Evolutionary conservation across 1,140 invertebrate species (phyloP), one percentile per base, ranked within the genome.

Genomic region (Zophobas atratus): DNA sequence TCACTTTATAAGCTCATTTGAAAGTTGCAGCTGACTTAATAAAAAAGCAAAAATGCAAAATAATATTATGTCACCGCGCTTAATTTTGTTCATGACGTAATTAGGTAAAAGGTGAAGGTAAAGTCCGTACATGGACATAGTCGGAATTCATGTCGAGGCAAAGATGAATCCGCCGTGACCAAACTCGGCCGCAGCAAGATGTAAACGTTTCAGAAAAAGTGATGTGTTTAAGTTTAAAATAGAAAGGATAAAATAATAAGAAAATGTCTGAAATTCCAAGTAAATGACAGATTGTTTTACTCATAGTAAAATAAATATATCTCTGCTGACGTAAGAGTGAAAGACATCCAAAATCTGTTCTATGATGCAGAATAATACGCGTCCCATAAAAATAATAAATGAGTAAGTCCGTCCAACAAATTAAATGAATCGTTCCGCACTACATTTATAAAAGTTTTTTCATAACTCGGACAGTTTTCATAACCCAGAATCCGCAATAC

Each of bases 361-460:
- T 4, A 20, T 51, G 57, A 63, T 67, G 38, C 60, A 67, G 3
- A 46, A 46, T 36, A 39, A 43, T 43, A 60, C 36, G 56, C 33
- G 60, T 67, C 60, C 5, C 6, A 67, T 43, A 67, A 67, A 67
- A 67, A 67, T 67, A 67, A 67, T 67, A 67, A 67, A 67, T 67
- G 38, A 43, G 43, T 43, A 8, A 43, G 4, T 6, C 3, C 20
- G 49, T 4, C 4, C 49, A 43, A 41, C 20, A 41, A 4, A 38
- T 36, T 3, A 60, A 60, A 6, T 55, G 8, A 46, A 4, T 46
- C 49, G 49, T 53, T 53, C 2, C 49, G 49, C 20, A 3, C 20
- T 20, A 20, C 20, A 20, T 20, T 20, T 20, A 20, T 20, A 20
- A 20, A 20, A 20, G 20, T 20, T 20, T 20, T 20, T 20, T 20